A percentile compares a stretch with the other conserved stretches of the same genome.
These are phyloP conservation scores for Helobdella robusta DNA, from an alignment of 2,888 invertebrate species.

Conservation along the genomic window DNA sequence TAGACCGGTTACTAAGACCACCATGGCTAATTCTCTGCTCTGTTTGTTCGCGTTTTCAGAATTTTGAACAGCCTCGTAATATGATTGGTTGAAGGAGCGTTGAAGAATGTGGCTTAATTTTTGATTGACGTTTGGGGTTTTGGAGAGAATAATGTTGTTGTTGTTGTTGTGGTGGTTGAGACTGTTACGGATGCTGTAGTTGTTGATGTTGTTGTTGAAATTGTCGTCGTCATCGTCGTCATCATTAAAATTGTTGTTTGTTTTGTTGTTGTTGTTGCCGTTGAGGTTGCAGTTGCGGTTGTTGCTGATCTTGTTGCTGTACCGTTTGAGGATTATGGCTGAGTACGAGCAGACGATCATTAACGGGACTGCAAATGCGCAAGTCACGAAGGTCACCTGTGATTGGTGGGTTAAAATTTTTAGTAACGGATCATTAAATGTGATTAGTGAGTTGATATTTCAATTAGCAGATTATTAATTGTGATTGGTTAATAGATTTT, in stretches of 20 bases:
- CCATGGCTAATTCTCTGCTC: conserved; percentile 32
- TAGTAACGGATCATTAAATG: background rate
- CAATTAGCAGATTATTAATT: background rate
- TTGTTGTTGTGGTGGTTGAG: too few species aligned
- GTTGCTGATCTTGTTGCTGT: background rate
- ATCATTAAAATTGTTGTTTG: background rate
- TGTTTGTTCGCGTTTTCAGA: conserved; percentile 26
- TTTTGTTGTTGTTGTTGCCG: conserved; percentile 2
- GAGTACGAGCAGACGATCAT: conserved; percentile 29
- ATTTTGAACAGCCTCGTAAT: conserved; percentile 29
- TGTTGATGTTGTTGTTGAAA: too few species aligned
- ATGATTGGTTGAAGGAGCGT: too few species aligned
- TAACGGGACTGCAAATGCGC: conserved; percentile 34
- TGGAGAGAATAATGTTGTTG: background rate
- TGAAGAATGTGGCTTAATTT: background rate
- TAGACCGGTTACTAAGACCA: conserved; percentile 33
- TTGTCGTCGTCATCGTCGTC: conserved; percentile 6
- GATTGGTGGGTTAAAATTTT: background rate
- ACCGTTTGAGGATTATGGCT: background rate
- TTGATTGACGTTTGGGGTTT: background rate
- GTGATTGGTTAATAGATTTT: background rate
- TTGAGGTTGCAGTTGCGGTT: background rate
- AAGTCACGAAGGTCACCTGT: conserved; percentile 35
- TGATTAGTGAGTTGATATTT: background rate
- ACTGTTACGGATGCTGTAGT: too few species aligned